Conservation (phyloP, 1,140 invertebrate species). For the Aphelenchoides avenae region DNA sequence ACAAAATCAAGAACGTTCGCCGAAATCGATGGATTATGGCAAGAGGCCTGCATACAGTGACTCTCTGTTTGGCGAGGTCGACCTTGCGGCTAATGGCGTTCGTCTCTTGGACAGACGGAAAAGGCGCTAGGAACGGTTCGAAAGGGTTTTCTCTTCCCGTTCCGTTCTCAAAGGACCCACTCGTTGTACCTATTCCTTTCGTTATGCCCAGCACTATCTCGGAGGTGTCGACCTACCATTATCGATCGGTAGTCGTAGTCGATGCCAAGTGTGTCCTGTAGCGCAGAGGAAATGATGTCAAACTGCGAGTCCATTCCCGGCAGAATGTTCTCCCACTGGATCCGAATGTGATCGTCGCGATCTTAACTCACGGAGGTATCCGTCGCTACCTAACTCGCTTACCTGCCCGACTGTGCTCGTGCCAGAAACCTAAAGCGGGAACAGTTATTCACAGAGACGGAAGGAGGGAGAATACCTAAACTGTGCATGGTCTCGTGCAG, state of each 20-base stretch:
- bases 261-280: constrained; percentile 57
- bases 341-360: constrained; percentile 54
- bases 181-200: too few species aligned
- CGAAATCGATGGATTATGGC: too few species aligned
- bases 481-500: constrained; percentile 53
- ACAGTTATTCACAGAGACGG: constrained; percentile 20
- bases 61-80: too few species aligned
- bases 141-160: too few species aligned
- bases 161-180: too few species aligned
- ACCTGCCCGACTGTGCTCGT: constrained; percentile 56
- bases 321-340: constrained; percentile 59
- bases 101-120: too few species aligned
- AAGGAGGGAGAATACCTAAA: constrained; percentile 4
- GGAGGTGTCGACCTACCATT: too few species aligned
- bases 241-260: constrained; percentile 56
- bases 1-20: too few species aligned
- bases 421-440: constrained; percentile 56
- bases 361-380: constrained; percentile 22
- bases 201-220: too few species aligned
- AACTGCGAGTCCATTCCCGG: constrained; percentile 59
- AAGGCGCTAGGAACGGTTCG: too few species aligned
- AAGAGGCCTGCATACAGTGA: too few species aligned
- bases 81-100: too few species aligned
- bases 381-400: not conserved
- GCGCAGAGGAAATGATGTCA: constrained; percentile 55